These are phyloP conservation scores for Sus scrofa DNA, from an alignment of 2,113 vertebrate species.

Conservation along the genomic window DNA sequence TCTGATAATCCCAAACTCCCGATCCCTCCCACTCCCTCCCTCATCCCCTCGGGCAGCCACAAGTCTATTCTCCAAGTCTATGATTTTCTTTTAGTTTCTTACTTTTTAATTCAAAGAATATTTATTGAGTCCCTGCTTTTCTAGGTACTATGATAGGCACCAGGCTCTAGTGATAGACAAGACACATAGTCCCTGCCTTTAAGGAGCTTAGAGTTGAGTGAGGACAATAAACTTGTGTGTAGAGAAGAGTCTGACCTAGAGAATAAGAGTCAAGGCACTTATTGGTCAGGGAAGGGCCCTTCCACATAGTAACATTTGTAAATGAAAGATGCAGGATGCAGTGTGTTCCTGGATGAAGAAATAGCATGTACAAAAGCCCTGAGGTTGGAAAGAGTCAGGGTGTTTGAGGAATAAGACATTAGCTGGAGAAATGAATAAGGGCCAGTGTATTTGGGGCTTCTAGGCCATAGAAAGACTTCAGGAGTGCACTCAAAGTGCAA, in stretches of 20 bases:
- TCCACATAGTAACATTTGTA: background rate
- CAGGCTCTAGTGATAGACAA: background rate
- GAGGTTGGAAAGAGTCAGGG: background rate
- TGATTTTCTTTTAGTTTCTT: too few relatives aligned
- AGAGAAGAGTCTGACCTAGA: background rate
- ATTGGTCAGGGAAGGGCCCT: background rate
- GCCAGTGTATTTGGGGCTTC: background rate
- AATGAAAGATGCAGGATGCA: background rate
- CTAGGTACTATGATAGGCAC: background rate
- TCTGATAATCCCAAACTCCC: too few relatives aligned
- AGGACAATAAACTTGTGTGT: background rate
- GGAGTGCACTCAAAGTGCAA: background rate
- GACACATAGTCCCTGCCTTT: background rate
- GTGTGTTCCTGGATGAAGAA: background rate
- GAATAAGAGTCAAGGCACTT: background rate
- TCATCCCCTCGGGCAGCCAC: too few relatives aligned
- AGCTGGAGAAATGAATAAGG: background rate
- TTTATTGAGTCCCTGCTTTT: background rate
- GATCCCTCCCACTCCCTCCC: too few relatives aligned
- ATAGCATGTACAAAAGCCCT: background rate
- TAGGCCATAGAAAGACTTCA: background rate
- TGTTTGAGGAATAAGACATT: background rate
- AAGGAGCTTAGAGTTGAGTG: background rate
- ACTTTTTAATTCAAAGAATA: constrained; percentile 21
- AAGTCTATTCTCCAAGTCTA: too few relatives aligned